Percentiles rank a stretch among this genome's conserved stretches.
Conservation (phyloP, 1,140 invertebrate genomes). For the Camponotus floridanus region DNA sequence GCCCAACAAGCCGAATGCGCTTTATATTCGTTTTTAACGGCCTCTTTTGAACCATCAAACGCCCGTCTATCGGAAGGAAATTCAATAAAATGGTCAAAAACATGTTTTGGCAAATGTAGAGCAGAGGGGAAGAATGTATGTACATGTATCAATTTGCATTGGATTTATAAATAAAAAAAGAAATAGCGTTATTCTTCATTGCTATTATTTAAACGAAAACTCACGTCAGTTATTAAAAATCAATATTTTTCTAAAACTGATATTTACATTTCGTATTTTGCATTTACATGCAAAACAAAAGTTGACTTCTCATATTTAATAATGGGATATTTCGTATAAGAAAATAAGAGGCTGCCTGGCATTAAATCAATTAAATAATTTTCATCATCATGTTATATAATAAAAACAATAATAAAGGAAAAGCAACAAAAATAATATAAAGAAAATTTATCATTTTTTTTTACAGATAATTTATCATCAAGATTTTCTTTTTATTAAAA, state of each 20-base stretch:
- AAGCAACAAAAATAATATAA: too few species aligned
- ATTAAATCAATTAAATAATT: slow-evolving; percentile 25
- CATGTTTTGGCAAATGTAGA: slow-evolving; percentile 56
- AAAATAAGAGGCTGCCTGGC: neutral
- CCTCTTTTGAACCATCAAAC: slow-evolving; percentile 55
- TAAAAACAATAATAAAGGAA: neutral
- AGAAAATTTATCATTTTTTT: slow-evolving; percentile 16
- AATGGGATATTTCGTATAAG: neutral
- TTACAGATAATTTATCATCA: neutral
- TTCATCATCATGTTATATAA: neutral
- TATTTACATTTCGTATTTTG: slow-evolving; percentile 40
- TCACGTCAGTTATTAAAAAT: slow-evolving; percentile 54
- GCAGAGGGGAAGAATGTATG: neutral
- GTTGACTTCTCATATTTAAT: slow-evolving; percentile 26
- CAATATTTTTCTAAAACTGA: slow-evolving; percentile 45
- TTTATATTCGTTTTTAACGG: slow-evolving; percentile 64
- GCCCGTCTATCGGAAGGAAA: slow-evolving; percentile 53
- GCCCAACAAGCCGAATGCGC: slow-evolving; percentile 47
- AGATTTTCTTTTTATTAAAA: neutral
- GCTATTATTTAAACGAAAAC: slow-evolving; percentile 41
- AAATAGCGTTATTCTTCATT: slow-evolving; percentile 37
- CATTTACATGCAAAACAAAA: slow-evolving; percentile 18
- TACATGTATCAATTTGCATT: slow-evolving; percentile 36
- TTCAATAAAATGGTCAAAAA: slow-evolving; percentile 63
- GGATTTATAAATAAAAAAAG: slow-evolving; percentile 49